A percentile compares a stretch with the other conserved stretches of the same genome.
Conservation (phyloP, 2,113 vertebrate genomes). For the Sylvilagus bachmani region DNA sequence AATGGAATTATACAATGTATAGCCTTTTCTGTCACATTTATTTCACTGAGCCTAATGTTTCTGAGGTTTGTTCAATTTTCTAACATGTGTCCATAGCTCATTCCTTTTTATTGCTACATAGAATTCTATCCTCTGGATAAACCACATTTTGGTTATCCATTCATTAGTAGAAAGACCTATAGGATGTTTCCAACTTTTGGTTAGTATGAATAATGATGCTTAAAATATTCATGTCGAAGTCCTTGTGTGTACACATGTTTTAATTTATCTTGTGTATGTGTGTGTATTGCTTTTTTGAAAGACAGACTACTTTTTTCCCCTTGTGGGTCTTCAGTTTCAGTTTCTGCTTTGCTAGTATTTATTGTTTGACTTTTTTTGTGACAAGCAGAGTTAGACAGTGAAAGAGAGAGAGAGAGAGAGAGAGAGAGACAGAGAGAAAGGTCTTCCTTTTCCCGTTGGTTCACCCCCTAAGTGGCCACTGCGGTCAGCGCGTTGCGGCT, state of each 20-base stretch:
- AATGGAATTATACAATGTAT: neutral
- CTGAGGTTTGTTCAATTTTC: neutral
- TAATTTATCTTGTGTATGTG: neutral
- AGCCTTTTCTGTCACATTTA: neutral
- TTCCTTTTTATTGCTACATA: slow-evolving; percentile 12
- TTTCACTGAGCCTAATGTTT: neutral
- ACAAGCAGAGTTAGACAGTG: too few relatives aligned
- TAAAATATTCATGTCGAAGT: neutral
- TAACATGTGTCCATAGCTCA: neutral
- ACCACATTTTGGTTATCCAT: neutral
- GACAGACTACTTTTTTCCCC: too few relatives aligned
- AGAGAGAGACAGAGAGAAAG: too few relatives aligned
- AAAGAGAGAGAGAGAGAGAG: too few relatives aligned
- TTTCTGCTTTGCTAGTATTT: too few relatives aligned
- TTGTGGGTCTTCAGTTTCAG: too few relatives aligned
- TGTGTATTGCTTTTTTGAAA: too few relatives aligned
- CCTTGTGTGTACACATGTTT: neutral
- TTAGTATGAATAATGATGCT: neutral
- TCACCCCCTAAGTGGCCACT: too few relatives aligned
- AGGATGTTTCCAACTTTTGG: neutral
- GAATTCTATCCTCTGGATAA: neutral
- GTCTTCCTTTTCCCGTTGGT: too few relatives aligned
- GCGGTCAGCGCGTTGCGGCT: too few relatives aligned
- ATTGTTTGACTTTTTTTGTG: neutral
- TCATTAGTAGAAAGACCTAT: neutral